These are phyloP conservation scores for Smithornis capensis DNA, from an alignment of 2,113 vertebrate genomes.

Conservation along the genomic window DNA sequence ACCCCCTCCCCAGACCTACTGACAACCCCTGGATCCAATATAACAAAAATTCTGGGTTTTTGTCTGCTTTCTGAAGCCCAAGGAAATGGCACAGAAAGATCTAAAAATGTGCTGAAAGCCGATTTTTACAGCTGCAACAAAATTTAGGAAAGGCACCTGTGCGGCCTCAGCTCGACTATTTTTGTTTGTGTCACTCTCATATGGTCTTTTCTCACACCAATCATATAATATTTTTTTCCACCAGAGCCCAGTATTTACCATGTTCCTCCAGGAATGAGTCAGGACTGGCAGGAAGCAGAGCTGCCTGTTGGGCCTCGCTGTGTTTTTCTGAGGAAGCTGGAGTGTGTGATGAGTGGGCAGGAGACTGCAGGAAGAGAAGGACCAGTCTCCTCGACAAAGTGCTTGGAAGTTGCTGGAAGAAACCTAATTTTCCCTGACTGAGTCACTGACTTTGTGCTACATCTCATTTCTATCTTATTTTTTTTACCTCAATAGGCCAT, in stretches of 20 bases:
- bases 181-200: conserved; percentile 1
- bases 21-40: background rate
- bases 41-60: background rate
- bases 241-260: conserved; percentile 25
- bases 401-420: conserved; percentile 52
- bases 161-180: background rate
- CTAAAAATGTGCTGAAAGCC: background rate
- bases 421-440: background rate
- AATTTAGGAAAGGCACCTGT: conserved; percentile 13
- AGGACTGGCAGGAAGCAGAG: conserved; percentile 59
- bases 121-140: background rate
- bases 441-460: background rate
- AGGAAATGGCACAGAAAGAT: background rate
- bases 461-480: background rate
- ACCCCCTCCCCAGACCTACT: background rate
- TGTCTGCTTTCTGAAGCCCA: background rate
- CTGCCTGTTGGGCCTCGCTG: conserved; percentile 2
- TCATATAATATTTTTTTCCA: conserved; percentile 18
- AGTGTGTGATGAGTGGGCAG: conserved; percentile 46
- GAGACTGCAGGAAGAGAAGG: conserved; percentile 36
- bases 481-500: background rate
- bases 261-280: conserved; percentile 55
- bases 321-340: conserved; percentile 51
- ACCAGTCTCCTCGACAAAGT: background rate
- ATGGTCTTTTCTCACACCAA: conserved; percentile 2